Evolutionary conservation across 2,113 vertebrate genomes (phyloP).

Genomic region (Sisor rabdophorus): DNA sequence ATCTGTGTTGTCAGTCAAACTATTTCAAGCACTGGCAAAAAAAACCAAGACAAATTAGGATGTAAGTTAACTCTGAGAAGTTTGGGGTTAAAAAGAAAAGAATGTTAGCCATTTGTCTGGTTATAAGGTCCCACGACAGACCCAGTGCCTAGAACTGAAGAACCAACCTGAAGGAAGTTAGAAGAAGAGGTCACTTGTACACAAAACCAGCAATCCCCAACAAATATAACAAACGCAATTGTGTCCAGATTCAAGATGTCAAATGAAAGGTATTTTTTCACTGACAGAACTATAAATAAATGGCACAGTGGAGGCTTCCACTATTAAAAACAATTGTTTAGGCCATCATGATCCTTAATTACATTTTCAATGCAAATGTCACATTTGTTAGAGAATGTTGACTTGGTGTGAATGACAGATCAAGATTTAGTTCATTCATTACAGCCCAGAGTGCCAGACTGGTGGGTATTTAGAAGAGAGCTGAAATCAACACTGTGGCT

Average conservation of each 20-base stretch:
- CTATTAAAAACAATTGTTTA: not conserved
- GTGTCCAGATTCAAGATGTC: not conserved
- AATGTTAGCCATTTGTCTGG: constrained; percentile 1
- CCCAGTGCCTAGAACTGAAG: not conserved
- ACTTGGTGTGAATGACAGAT: not conserved
- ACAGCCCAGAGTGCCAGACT: constrained; percentile 2
- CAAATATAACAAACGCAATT: constrained; percentile 2
- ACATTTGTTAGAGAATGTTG: constrained; percentile 30
- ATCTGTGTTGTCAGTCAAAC: not conserved
- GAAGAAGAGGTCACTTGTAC: not conserved
- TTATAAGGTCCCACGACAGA: constrained; percentile 1
- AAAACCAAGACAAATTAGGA: too few species aligned
- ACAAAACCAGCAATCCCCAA: constrained; percentile 29
- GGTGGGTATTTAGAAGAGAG: constrained; percentile 16
- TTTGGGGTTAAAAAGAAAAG: constrained; percentile 16
- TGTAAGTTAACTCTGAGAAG: too few species aligned
- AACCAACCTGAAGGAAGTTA: constrained; percentile 16
- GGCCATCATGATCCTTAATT: not conserved
- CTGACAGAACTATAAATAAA: not conserved
- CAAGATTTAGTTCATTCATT: not conserved
- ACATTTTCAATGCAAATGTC: not conserved
- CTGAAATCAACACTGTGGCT: not conserved
- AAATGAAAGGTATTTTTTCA: not conserved
- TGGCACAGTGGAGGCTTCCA: not conserved
- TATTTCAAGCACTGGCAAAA: not conserved